A percentile compares a stretch with the other conserved stretches of the same genome.
Conservation (phyloP, 2,797 vertebrate genomes). For the Sebastes itinus region DNA sequence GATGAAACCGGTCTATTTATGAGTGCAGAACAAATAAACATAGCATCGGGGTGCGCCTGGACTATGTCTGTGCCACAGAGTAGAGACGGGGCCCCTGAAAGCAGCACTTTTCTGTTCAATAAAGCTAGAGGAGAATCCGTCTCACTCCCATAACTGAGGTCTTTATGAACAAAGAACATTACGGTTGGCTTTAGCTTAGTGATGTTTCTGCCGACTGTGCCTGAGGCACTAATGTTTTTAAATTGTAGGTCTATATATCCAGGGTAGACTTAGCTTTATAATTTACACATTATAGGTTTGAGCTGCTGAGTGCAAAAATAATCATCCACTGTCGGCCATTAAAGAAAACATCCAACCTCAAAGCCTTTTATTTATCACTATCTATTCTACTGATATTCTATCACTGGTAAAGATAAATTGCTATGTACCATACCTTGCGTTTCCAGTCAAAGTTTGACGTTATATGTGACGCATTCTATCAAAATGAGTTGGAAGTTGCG, state of each 20-base stretch:
- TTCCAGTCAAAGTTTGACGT: background rate
- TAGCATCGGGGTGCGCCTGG: constrained; percentile 31
- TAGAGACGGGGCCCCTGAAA: constrained; percentile 17
- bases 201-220: background rate
- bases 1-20: constrained; percentile 53
- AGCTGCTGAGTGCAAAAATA: constrained; percentile 1
- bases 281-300: background rate
- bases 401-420: background rate
- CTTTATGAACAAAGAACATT: constrained; percentile 16
- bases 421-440: background rate
- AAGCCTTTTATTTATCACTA: background rate
- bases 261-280: background rate
- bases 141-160: constrained; percentile 19
- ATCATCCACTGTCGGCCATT: background rate
- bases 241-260: background rate
- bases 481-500: no score
- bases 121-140: constrained; percentile 24
- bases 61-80: constrained; percentile 29
- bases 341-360: background rate
- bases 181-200: background rate
- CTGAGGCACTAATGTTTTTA: constrained; percentile 1
- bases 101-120: constrained; percentile 13
- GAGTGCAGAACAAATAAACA: constrained; percentile 51
- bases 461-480: no score
- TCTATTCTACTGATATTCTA: background rate